Evolutionary conservation across 2,888 invertebrate species (phyloP).

Genomic region (Pediacus dermestoides): DNA sequence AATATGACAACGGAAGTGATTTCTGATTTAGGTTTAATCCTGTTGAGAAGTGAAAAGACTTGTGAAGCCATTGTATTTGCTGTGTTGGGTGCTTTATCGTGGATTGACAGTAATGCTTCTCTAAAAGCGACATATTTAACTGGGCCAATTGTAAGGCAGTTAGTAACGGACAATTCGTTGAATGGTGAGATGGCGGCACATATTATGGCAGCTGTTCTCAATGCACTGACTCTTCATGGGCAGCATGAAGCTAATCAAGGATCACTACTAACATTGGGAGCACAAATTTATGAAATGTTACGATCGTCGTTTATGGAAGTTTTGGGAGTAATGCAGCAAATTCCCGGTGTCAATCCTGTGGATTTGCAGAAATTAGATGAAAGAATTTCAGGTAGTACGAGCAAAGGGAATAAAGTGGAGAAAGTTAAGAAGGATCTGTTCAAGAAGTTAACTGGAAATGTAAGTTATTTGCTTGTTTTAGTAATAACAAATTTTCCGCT

Average conservation of each 20-base stretch:
- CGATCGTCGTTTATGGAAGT: conserved; percentile 73
- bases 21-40: conserved; percentile 71
- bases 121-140: conserved; percentile 74
- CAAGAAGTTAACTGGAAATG: conserved; percentile 80
- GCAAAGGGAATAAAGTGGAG: conserved; percentile 77
- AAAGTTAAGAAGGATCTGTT: conserved; percentile 89
- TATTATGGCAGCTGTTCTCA: conserved; percentile 68
- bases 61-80: conserved; percentile 63
- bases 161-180: conserved; percentile 61
- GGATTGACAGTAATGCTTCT: conserved; percentile 83
- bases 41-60: conserved; percentile 64
- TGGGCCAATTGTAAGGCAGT: conserved; percentile 65
- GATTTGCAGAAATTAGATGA: conserved; percentile 85
- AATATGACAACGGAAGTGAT: conserved; percentile 66
- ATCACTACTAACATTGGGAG: conserved; percentile 71
- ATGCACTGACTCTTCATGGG: conserved; percentile 79
- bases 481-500: background rate
- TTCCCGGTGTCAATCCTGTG: conserved; percentile 76
- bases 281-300: conserved; percentile 81
- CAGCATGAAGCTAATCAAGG: conserved; percentile 89
- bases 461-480: conserved; percentile 42
- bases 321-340: conserved; percentile 67
- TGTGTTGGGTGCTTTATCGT: conserved; percentile 66
- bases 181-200: conserved; percentile 66
- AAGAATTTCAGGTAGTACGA: conserved; percentile 63